These are phyloP conservation scores for Melanotus villosus DNA, from an alignment of 2,888 invertebrate species.

Conservation along the genomic window DNA sequence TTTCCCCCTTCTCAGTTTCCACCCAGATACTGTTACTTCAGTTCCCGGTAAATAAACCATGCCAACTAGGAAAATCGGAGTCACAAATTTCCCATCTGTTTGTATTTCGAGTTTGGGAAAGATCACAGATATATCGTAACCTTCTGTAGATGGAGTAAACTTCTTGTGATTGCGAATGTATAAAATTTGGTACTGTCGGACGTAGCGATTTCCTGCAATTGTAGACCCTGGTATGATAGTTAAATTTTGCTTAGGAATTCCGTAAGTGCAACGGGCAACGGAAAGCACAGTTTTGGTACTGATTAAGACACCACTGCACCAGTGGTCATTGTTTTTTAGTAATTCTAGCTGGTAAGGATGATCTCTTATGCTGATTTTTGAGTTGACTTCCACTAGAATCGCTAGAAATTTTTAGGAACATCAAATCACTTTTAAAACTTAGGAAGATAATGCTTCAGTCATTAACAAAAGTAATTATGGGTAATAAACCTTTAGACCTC, in stretches of 20 bases:
- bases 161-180: not conserved
- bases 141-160: not conserved
- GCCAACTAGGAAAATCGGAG: not conserved
- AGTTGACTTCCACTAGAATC: not conserved
- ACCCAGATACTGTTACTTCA: not conserved
- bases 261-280: not conserved
- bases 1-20: not conserved
- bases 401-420: not conserved
- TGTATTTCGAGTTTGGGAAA: not conserved
- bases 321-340: not conserved
- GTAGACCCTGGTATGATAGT: not conserved
- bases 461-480: too few relatives aligned
- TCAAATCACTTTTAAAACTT: too few relatives aligned
- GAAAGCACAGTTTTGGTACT: not conserved
- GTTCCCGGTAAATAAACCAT: not conserved
- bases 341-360: not conserved
- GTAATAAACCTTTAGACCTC: too few relatives aligned
- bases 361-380: not conserved
- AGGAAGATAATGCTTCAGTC: too few relatives aligned
- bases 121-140: not conserved
- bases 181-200: not conserved
- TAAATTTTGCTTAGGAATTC: not conserved
- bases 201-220: not conserved
- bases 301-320: not conserved
- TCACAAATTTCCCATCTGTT: not conserved